Conservation (phyloP, 2,797 vertebrate genomes). For the Enteromius argenteus region DNA sequence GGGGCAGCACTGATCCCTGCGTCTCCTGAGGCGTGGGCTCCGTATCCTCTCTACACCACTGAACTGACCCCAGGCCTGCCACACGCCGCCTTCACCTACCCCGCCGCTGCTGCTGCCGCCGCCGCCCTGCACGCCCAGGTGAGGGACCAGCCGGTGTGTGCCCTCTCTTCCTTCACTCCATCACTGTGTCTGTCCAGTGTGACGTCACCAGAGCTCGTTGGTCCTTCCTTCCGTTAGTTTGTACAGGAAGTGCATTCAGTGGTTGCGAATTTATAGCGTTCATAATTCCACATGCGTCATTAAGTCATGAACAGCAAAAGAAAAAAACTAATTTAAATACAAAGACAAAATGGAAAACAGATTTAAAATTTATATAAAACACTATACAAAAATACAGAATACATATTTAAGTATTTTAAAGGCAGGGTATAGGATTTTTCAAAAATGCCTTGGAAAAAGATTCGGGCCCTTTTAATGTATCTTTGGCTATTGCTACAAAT, state of each 20-base stretch:
- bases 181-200: not conserved
- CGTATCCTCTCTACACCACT: constrained; percentile 97
- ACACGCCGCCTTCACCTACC: constrained; percentile 94
- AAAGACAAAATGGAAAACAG: too few relatives aligned
- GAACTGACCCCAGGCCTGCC: constrained; percentile 96
- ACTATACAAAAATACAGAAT: too few relatives aligned
- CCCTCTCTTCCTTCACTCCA: constrained; percentile 27
- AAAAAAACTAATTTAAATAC: too few relatives aligned
- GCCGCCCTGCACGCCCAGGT: constrained; percentile 97
- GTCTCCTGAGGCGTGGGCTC: constrained; percentile 95
- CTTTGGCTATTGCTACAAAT: too few relatives aligned
- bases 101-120: constrained; percentile 88
- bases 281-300: not conserved
- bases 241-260: not conserved
- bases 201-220: not conserved
- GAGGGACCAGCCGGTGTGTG: constrained; percentile 80
- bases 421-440: too few relatives aligned
- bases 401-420: too few relatives aligned
- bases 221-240: not conserved
- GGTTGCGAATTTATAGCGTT: not conserved
- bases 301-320: too few relatives aligned
- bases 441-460: too few relatives aligned
- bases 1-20: constrained; percentile 96
- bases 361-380: too few relatives aligned
- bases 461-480: too few relatives aligned